phyloP scores from a whole-genome alignment of 2,113 vertebrate genomes.

The Sus scrofa region DNA sequence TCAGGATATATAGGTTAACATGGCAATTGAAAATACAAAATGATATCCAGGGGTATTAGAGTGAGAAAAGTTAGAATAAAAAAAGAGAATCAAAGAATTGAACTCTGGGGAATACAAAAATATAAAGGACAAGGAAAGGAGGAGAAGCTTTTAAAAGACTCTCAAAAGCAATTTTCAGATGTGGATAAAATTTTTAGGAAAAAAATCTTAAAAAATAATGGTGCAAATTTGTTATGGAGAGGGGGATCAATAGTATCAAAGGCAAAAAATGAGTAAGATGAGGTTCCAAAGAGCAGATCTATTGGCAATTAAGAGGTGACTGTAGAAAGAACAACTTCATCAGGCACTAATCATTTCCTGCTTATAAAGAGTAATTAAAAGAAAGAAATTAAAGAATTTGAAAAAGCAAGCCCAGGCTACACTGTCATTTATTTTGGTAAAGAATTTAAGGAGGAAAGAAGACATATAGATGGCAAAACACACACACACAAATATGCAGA shows the following conservation, averaged over 20 bases:
- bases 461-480: no score
- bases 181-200: background rate
- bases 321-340: background rate
- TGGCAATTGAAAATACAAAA: background rate
- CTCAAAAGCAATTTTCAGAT: background rate
- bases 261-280: background rate
- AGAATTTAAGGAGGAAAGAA: background rate
- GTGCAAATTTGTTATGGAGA: background rate
- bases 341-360: background rate
- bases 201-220: background rate
- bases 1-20: background rate
- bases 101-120: background rate
- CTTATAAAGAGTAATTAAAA: background rate
- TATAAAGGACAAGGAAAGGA: background rate
- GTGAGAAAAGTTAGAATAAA: background rate
- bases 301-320: background rate
- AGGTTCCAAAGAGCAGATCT: background rate
- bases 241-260: background rate
- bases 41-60: background rate
- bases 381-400: background rate
- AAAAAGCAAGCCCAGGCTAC: background rate
- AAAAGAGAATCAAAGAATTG: background rate
- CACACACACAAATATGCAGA: no score
- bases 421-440: background rate
- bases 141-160: background rate